A percentile compares a stretch with the other conserved stretches of the same genome.
Conservation (phyloP, 2,888 invertebrate species). For the Synanthedon formicaeformis region DNA sequence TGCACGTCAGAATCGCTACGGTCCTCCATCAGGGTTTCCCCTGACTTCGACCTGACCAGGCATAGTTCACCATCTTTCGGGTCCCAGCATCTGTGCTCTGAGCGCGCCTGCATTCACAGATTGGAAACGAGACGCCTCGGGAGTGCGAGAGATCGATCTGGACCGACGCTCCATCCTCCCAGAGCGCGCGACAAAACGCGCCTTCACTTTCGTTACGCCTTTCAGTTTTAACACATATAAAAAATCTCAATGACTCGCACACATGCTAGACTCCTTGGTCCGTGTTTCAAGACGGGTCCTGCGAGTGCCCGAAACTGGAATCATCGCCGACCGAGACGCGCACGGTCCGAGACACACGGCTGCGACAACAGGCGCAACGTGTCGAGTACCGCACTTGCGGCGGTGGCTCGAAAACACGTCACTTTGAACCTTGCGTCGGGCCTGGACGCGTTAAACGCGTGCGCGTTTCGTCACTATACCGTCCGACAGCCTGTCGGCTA, state of each 20-base stretch:
- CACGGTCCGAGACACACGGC: no score
- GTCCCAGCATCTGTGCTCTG: constrained; percentile 72
- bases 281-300: background rate
- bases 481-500: no score
- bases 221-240: constrained; percentile 56
- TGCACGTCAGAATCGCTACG: background rate
- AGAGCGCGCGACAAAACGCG: constrained; percentile 39
- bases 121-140: constrained; percentile 68
- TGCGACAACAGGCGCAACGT: no score
- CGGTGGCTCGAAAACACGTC: no score
- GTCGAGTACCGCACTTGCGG: no score
- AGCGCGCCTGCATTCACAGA: no score
- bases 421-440: no score
- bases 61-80: constrained; percentile 44
- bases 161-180: constrained; percentile 53
- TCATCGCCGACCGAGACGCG: background rate
- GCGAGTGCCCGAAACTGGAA: background rate
- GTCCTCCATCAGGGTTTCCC: constrained; percentile 1
- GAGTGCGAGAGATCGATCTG: constrained; percentile 59
- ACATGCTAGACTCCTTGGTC: constrained; percentile 20
- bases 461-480: no score
- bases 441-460: no score
- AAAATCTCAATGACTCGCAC: constrained; percentile 75
- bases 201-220: constrained; percentile 52
- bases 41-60: constrained; percentile 1